Base-by-base conservation (phyloP, 2,113 vertebrate genomes). In the Caretta caretta region DNA sequence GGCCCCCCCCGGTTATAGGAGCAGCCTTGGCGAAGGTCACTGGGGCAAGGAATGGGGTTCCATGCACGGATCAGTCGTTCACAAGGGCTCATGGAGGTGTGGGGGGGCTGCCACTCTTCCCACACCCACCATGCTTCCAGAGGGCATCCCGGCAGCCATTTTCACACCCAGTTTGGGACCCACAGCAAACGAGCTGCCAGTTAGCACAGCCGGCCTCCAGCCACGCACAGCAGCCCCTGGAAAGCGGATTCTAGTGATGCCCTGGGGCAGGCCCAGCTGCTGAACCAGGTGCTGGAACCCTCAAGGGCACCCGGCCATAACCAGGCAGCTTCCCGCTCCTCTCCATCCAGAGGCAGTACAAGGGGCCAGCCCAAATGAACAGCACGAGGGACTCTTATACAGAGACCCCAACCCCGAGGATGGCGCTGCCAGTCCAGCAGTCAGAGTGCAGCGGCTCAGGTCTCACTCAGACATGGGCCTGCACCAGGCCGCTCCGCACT, bases 1-100 rank as follows among this genome's bases (percentile, higher is more conserved):
- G 69, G 8, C 10, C 17, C 9, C 1, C 1, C 17, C 0, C 20
- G 3, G 72, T 42, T 46, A 42, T 10, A 25, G 22, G 5, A 46
- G 19, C 72, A 75, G 38, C n/a, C 11, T 1, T 42, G 10, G n/a
- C 5, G 5, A 38, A 24, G 72, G 38, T 42, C 72, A 5, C 31
- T 42, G 38, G 72, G 72, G 38, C 38, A 75, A 42, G n/a, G 19
- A 75, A 75, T 75, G 20, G 9, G 22, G 38, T 12, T 65, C 69
- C n/a, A 38, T 5, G 9, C 69, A 72, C 4, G 2, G 35, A 3
- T 22, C 31, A 42, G 38, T 76, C 38, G 42, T 14, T 48, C 5
- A 20, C 20, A 6, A 46, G 38, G 38, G 19, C 35, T 72, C 31
- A 3, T 62, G 29, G 27, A 62, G 11, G 12, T 29, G 35, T 9